These are phyloP conservation scores for Vesta saturnalis DNA, from an alignment of 2,888 invertebrate genomes.

Conservation along the genomic window DNA sequence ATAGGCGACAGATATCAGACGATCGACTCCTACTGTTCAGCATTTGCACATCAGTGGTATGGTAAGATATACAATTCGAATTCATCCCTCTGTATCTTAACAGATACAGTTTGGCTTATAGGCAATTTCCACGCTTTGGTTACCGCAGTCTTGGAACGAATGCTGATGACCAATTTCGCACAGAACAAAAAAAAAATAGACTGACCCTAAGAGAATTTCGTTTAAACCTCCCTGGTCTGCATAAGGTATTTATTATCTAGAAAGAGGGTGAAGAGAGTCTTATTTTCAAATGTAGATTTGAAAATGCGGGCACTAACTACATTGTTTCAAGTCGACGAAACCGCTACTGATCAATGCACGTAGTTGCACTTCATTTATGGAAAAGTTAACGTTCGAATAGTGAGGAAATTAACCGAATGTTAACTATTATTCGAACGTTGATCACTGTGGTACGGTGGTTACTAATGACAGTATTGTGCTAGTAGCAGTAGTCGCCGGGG, in stretches of 20 bases:
- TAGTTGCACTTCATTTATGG: no score
- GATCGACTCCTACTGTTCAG: conserved; percentile 40
- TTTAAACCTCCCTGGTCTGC: conserved; percentile 51
- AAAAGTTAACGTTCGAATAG: conserved; percentile 44
- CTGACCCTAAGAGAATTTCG: conserved; percentile 45
- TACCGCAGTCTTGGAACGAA: conserved; percentile 32
- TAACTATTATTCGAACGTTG: conserved; percentile 47
- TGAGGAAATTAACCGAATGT: conserved; percentile 46
- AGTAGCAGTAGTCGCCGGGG: conserved; percentile 29
- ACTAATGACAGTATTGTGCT: conserved; percentile 51
- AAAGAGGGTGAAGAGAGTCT: conserved; percentile 29
- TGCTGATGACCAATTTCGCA: conserved; percentile 38
- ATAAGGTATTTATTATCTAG: conserved; percentile 52
- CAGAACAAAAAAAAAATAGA: conserved; percentile 30
- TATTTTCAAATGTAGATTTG: conserved; percentile 47
- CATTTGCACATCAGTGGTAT: conserved; percentile 39
- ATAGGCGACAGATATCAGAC: conserved; percentile 43
- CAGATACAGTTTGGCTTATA: conserved; percentile 36
- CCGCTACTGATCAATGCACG: conserved; percentile 33
- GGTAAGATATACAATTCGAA: conserved; percentile 28
- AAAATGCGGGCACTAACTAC: conserved; percentile 57
- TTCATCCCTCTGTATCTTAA: conserved; percentile 37
- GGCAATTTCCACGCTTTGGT: conserved; percentile 41
- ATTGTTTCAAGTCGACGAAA: conserved; percentile 48
- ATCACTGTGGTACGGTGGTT: conserved; percentile 47